Percentiles rank a stretch among this genome's conserved stretches.
These are phyloP conservation scores for Chironomus tepperi DNA, from an alignment of 1,140 invertebrate genomes.

Conservation along the genomic window DNA sequence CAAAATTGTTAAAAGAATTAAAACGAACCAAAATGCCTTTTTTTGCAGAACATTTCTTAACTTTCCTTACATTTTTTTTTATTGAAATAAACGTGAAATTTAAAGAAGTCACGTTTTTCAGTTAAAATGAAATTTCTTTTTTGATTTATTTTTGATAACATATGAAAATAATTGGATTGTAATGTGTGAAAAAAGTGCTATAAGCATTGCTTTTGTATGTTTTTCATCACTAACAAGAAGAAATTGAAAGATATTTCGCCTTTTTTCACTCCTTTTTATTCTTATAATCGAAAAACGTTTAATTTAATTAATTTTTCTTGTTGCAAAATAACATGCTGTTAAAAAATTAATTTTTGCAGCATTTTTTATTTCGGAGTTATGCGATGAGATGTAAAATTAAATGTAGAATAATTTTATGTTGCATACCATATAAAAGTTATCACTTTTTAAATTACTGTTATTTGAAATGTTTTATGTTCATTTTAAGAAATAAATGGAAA, in stretches of 20 bases:
- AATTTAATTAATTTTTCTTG: slow-evolving; percentile 4
- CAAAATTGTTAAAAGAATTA: too few species aligned
- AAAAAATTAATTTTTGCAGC: neutral
- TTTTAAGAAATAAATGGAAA: too few species aligned
- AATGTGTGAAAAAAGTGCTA: slow-evolving; percentile 21
- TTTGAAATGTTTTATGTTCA: too few species aligned
- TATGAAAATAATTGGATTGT: neutral
- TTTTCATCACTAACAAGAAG: neutral
- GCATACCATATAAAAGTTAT: too few species aligned
- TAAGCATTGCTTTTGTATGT: neutral
- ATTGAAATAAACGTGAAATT: slow-evolving; percentile 14
- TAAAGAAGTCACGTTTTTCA: slow-evolving; percentile 20
- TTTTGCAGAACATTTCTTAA: too few species aligned
- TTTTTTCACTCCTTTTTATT: too few species aligned
- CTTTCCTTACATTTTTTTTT: neutral
- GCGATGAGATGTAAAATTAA: too few species aligned
- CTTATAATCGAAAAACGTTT: slow-evolving; percentile 2
- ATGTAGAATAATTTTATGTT: too few species aligned
- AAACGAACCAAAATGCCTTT: too few species aligned
- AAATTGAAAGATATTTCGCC: neutral
- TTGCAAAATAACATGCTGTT: neutral
- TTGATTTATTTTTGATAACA: slow-evolving; percentile 23
- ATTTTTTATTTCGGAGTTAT: too few species aligned
- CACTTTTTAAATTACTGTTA: too few species aligned
- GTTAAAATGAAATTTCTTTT: slow-evolving; percentile 2